Evolutionary conservation across 2,797 vertebrate species (phyloP), one percentile per base, ranked within the genome.

Genomic region (Botia almorhae): DNA sequence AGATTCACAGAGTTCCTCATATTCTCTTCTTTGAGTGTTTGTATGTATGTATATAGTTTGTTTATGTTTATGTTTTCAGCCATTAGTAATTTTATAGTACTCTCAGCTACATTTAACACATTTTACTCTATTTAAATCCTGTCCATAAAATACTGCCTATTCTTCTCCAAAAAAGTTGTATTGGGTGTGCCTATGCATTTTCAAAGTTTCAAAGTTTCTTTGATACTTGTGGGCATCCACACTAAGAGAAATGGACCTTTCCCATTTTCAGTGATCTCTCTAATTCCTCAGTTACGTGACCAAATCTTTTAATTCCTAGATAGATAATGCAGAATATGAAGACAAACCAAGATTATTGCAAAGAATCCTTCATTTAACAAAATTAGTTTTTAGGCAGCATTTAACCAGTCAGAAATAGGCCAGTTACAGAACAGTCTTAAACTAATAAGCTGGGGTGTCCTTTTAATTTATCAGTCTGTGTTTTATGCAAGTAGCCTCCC

Each of bases 401-500:
- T 65, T 61, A 69, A 68, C 74, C 72, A 77, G 72, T 72, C 36
- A 76, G 85, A 88, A 89, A 85, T 80, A 16, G 80, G 88, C 90
- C 77, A 82, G 79, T 85, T 81, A 72, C 89, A 91, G 92, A 91
- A 90, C 90, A 89, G 91, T 43, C 91, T 92, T 93, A 91, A 89
- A 89, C 91, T 91, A 91, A 89, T 91, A 92, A 92, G 92, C 92
- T 91, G 86, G 89, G 90, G 85, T 83, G 89, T 89, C 90, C 21
- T 67, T 85, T 86, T 91, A 91, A 94, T 91, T 93, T 91, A 93
- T 94, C 91, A 93, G 91, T 92, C 93, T 86, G 79, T 87, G 88
- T 94, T 94, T 94, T 91, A 91, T 94, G 91, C 92, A 93, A 90
- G 91, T 92, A 93, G 91, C 95, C 96, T 93, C 96, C 95, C 94